Percentiles rank a stretch among this genome's conserved stretches.
These are phyloP conservation scores for Parauchenoglanis ngamensis DNA, from an alignment of 2,797 vertebrate genomes.

Conservation along the genomic window DNA sequence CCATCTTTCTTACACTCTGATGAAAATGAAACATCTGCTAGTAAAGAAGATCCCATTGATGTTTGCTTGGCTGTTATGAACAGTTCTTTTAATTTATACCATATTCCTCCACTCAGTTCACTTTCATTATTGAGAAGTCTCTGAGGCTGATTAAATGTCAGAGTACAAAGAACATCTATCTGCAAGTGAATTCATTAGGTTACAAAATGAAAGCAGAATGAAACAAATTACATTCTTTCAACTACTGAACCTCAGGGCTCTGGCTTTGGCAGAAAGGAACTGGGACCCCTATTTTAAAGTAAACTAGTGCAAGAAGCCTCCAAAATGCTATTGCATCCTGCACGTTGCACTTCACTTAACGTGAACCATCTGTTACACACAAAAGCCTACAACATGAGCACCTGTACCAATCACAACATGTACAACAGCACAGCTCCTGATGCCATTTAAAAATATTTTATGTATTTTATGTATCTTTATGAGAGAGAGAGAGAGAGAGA, in stretches of 20 bases:
- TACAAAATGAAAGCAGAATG: conserved; percentile 68
- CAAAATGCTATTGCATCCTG: neutral
- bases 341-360: neutral
- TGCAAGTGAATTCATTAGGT: conserved; percentile 61
- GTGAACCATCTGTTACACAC: neutral
- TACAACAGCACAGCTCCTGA: neutral
- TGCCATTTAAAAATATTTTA: neutral
- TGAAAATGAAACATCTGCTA: conserved; percentile 4
- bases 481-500: neutral
- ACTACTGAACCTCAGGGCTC: conserved; percentile 16
- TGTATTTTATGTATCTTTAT: too few species aligned
- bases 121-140: conserved; percentile 60
- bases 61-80: conserved; percentile 8
- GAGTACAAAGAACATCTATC: conserved; percentile 54
- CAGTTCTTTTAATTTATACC: conserved; percentile 62
- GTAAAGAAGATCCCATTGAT: neutral
- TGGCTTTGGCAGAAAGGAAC: conserved; percentile 1
- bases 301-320: neutral
- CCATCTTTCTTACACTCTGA: neutral
- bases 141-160: conserved; percentile 64
- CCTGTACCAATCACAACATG: neutral
- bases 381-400: neutral
- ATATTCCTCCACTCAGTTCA: conserved; percentile 49
- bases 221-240: conserved; percentile 68
- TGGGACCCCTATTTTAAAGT: neutral